phyloP scores from a whole-genome alignment of 2,888 invertebrate genomes.

The Sinohyriopsis cumingii region DNA sequence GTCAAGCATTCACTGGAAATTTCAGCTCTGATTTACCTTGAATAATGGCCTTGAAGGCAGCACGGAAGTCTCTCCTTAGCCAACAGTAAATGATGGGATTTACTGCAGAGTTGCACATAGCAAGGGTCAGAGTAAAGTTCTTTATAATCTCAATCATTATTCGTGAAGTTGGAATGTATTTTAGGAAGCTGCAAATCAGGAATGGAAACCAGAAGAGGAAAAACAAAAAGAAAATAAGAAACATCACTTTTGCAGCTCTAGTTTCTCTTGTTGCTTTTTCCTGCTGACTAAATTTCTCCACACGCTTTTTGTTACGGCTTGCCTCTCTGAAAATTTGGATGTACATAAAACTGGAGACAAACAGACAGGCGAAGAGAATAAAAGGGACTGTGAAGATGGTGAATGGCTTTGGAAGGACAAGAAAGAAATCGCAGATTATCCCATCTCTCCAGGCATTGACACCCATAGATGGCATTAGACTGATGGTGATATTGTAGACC shows the following conservation, averaged over 20 bases:
- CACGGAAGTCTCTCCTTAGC: constrained; percentile 32
- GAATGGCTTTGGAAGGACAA: constrained; percentile 30
- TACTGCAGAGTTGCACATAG: constrained; percentile 32
- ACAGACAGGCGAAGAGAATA: constrained; percentile 20
- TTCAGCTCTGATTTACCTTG: neutral
- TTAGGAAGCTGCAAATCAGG: constrained; percentile 32
- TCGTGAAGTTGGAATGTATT: constrained; percentile 18
- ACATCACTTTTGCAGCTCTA: constrained; percentile 30
- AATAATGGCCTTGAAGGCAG: constrained; percentile 21
- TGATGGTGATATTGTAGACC: constrained; percentile 29
- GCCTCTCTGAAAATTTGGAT: constrained; percentile 31
- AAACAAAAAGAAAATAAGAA: constrained; percentile 37
- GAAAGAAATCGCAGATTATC: constrained; percentile 35
- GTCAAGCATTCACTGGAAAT: no score
- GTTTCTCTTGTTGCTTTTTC: constrained; percentile 17
- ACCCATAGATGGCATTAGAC: constrained; percentile 28
- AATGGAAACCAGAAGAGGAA: constrained; percentile 49
- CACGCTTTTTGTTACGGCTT: constrained; percentile 15
- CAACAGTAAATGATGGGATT: constrained; percentile 32
- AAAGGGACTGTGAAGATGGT: constrained; percentile 30
- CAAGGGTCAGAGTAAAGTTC: constrained; percentile 26
- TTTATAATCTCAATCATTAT: constrained; percentile 33
- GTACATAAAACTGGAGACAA: constrained; percentile 23
- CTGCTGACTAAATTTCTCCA: constrained; percentile 5
- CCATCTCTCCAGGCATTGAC: constrained; percentile 22